Percentiles rank a stretch among this genome's conserved stretches.
These are phyloP conservation scores for Podarcis siculus DNA, from an alignment of 2,797 vertebrate species.

Conservation along the genomic window DNA sequence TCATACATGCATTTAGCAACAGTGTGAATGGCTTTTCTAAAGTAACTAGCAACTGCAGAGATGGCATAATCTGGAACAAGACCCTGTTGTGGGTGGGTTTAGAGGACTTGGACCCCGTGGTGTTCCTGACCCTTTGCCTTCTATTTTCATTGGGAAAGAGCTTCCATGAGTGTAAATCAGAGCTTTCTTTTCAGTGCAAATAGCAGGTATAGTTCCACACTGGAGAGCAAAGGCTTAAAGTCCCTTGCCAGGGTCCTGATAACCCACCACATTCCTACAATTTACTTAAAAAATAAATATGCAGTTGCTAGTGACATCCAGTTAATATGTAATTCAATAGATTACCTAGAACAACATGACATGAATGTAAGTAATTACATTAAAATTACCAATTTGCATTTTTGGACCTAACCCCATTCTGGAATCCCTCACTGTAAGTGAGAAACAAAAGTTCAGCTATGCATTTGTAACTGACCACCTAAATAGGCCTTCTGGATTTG, in stretches of 20 bases:
- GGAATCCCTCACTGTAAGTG: neutral
- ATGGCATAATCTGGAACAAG: neutral
- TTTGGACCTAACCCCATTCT: accelerated
- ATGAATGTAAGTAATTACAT: neutral
- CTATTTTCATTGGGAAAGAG: neutral
- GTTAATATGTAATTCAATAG: accelerated
- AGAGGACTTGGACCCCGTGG: neutral
- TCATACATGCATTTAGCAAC: neutral
- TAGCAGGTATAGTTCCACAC: neutral
- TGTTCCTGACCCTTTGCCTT: neutral
- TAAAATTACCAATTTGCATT: neutral
- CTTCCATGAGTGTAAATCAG: neutral
- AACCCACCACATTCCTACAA: neutral
- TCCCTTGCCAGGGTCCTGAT: neutral
- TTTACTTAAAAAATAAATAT: neutral
- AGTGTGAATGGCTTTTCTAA: neutral
- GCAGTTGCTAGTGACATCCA: neutral
- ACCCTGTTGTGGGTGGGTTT: neutral
- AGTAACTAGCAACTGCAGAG: neutral
- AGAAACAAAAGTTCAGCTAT: neutral
- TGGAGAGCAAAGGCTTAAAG: neutral
- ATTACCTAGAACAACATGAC: neutral
- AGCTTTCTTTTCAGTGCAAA: neutral
- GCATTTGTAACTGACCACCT: neutral
- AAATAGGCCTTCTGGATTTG: neutral